Evolutionary conservation across 2,888 invertebrate species (phyloP), one percentile per base, ranked within the genome.

Genomic region (Eledona agricola): DNA sequence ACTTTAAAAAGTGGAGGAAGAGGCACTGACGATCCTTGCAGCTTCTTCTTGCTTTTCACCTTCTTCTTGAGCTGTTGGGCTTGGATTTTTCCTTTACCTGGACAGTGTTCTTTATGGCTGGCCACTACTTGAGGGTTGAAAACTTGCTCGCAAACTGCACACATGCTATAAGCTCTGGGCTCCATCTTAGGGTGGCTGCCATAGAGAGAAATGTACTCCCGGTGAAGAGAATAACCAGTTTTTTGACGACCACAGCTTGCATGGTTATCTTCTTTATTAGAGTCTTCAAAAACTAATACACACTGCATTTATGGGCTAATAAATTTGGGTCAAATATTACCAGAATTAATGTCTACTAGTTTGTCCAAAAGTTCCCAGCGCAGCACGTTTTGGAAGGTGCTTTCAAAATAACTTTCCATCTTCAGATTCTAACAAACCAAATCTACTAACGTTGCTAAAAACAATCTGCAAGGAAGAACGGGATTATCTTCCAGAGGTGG

Each of bases 121-220:
- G 58, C 37, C n/a, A 63, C 57, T 35, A 61, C 57, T 10, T 51
- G 58, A 6, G 71, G 72, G 52, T 70, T 63, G 49, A 72, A 63
- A 25, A 72, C 70, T 60, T 55, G 60, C 34, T 67, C 66, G 57
- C 75, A 74, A 38, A 69, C 67, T 45, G 66, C 71, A 58, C 75
- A 75, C 51, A 67, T 69, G 32, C 64, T 65, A 52, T 72, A 70
- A n/a, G 72, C 60, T 35, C 69, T 60, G 49, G 65, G 65, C 52
- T 75, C 75, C 66, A 73, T 66, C 63, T 73, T 72, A 3, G 76
- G 75, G 51, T 70, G 72, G 4, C 62, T 65, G 13, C 76, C 75
- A 61, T 72, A 75, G 19, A 75, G 52, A 16, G 62, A 62, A 51
- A 72, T 67, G 61, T 73, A 72, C 57, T 71, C 62, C 46, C 75